phyloP scores from a whole-genome alignment of 2,797 vertebrate genomes.

The Micropoecilia bifurca region DNA sequence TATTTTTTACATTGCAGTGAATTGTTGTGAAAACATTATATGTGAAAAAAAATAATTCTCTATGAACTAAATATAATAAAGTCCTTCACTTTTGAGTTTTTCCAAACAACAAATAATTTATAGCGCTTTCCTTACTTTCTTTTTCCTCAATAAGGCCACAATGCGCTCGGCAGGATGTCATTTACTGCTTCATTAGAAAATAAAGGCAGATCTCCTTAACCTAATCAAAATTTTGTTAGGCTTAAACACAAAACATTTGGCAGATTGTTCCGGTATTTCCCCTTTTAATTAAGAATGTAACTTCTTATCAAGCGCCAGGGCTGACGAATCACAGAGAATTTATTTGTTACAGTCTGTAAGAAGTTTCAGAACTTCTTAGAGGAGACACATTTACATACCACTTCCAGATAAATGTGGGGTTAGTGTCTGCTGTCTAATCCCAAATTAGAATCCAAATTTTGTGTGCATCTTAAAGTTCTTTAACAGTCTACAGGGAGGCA shows the following conservation, averaged over 20 bases:
- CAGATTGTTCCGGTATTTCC: constrained; percentile 76
- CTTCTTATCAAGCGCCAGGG: constrained; percentile 72
- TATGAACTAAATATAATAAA: neutral
- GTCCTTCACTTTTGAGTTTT: neutral
- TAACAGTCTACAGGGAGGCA: constrained; percentile 26
- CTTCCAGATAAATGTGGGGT: constrained; percentile 54
- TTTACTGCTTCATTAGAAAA: constrained; percentile 76
- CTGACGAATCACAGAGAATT: constrained; percentile 69
- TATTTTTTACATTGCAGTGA: neutral
- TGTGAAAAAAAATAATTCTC: neutral
- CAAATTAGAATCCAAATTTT: constrained; percentile 70
- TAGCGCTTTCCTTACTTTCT: neutral
- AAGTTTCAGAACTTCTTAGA: constrained; percentile 57
- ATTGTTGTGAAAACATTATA: neutral
- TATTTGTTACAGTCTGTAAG: constrained; percentile 60
- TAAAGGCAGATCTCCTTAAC: constrained; percentile 63
- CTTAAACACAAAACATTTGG: constrained; percentile 73
- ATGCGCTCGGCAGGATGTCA: constrained; percentile 59
- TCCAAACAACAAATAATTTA: neutral
- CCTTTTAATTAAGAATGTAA: constrained; percentile 73
- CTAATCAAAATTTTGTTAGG: constrained; percentile 71
- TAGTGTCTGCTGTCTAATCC: constrained; percentile 55
- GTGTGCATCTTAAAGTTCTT: constrained; percentile 32
- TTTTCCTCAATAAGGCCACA: constrained; percentile 13
- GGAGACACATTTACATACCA: constrained; percentile 58